A percentile compares a stretch with the other conserved stretches of the same genome.
phyloP scores from a whole-genome alignment of 2,888 invertebrate genomes.

The Malthinus flaveolus region DNA sequence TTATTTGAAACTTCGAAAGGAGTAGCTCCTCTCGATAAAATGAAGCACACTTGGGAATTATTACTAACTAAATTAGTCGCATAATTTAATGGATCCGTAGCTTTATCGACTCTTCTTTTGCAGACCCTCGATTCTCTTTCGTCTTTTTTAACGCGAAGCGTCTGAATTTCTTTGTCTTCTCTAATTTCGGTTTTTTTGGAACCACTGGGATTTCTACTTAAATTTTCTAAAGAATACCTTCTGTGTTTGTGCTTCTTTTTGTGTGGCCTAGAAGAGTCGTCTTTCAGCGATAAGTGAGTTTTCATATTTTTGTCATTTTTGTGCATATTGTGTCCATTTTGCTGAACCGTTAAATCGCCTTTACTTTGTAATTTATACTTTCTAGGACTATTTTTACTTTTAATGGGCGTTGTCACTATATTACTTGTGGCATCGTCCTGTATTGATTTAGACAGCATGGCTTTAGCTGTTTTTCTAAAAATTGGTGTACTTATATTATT shows the following conservation, averaged over 20 bases:
- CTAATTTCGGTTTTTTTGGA: background rate
- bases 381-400: background rate
- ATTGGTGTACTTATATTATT: background rate
- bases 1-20: background rate
- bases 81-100: background rate
- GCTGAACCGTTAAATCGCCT: background rate
- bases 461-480: background rate
- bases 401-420: background rate
- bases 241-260: background rate
- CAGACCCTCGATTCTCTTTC: background rate
- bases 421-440: background rate
- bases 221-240: background rate
- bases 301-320: background rate
- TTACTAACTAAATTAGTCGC: background rate
- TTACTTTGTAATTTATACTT: background rate
- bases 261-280: background rate
- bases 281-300: background rate
- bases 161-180: background rate
- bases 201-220: background rate
- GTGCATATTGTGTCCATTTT: background rate
- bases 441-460: background rate
- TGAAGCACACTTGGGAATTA: slow-evolving; percentile 1
- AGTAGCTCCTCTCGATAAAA: background rate
- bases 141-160: background rate
- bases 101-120: background rate